phyloP scores from a whole-genome alignment of 2,888 invertebrate species.

The Mimas tiliae region DNA sequence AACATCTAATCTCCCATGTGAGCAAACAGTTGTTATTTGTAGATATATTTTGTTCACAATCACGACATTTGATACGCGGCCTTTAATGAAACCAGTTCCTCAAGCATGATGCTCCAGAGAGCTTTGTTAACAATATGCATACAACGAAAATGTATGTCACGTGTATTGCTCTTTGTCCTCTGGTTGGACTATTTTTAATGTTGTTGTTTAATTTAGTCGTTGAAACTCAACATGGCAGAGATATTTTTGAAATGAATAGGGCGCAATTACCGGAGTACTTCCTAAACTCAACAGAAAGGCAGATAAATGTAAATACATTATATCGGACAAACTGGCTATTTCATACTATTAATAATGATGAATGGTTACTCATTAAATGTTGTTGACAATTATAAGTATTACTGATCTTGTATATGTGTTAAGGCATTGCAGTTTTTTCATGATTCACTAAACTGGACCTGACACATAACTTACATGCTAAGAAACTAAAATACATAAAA shows the following conservation, averaged over 20 bases:
- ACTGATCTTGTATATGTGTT: too few relatives aligned
- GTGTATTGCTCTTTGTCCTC: conserved; percentile 14
- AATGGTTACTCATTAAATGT: too few relatives aligned
- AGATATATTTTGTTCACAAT: conserved; percentile 15
- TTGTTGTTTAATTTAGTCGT: background rate
- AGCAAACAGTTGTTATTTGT: background rate
- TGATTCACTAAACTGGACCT: too few relatives aligned
- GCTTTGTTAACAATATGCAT: conserved; percentile 23
- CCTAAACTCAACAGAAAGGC: too few relatives aligned
- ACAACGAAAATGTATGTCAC: conserved; percentile 18
- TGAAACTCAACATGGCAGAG: background rate
- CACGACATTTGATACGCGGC: background rate
- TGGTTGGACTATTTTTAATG: conserved; percentile 16
- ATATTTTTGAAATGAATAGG: background rate
- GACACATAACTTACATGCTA: too few relatives aligned
- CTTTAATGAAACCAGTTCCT: conserved; percentile 17
- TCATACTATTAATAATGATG: background rate
- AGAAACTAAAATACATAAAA: too few relatives aligned
- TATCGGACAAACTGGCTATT: background rate
- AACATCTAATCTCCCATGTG: background rate
- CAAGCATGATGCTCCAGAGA: conserved; percentile 12
- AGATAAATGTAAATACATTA: too few relatives aligned
- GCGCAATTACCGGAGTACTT: background rate
- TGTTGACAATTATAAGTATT: too few relatives aligned
- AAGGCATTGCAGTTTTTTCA: too few relatives aligned